A percentile compares a stretch with the other conserved stretches of the same genome.
These are phyloP conservation scores for Agriotes lineatus DNA, from an alignment of 2,888 invertebrate genomes.

Conservation along the genomic window DNA sequence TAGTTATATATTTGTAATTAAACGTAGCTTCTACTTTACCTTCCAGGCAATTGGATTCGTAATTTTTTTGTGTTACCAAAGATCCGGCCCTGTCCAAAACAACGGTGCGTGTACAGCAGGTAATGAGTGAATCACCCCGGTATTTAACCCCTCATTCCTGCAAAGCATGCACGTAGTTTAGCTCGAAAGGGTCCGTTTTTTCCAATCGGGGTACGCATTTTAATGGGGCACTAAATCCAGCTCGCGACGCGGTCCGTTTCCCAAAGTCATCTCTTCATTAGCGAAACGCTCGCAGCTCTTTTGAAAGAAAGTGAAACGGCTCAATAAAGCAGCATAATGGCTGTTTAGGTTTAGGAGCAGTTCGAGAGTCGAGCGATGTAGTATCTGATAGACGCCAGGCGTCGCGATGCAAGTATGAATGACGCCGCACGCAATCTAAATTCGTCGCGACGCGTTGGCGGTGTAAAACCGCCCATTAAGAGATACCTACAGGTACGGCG, in stretches of 20 bases:
- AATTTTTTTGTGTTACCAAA: too few relatives aligned
- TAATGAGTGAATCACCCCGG: constrained; percentile 27
- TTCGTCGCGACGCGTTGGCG: constrained; percentile 48
- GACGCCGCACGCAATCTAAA: constrained; percentile 62
- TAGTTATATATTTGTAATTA: too few relatives aligned
- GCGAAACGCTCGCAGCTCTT: too few relatives aligned
- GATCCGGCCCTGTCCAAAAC: constrained; percentile 6
- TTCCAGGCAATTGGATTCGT: too few relatives aligned
- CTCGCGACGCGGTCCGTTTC: too few relatives aligned
- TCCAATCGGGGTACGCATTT: background rate
- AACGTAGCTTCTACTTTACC: too few relatives aligned
- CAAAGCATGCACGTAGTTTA: constrained; percentile 20
- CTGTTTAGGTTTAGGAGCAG: background rate
- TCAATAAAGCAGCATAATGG: background rate
- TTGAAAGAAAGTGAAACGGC: too few relatives aligned
- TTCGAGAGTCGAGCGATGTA: constrained; percentile 49
- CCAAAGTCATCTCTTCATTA: too few relatives aligned
- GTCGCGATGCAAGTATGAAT: constrained; percentile 59
- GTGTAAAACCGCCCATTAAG: background rate
- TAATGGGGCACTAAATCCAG: too few relatives aligned
- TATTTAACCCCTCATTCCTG: constrained; percentile 29
- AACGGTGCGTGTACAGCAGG: constrained; percentile 18
- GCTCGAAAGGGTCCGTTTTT: background rate
- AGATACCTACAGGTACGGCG: background rate
- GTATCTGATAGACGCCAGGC: constrained; percentile 55